These are phyloP conservation scores for Xiphorhynchus erythropygius DNA, from an alignment of 2,797 vertebrate species.

Conservation along the genomic window DNA sequence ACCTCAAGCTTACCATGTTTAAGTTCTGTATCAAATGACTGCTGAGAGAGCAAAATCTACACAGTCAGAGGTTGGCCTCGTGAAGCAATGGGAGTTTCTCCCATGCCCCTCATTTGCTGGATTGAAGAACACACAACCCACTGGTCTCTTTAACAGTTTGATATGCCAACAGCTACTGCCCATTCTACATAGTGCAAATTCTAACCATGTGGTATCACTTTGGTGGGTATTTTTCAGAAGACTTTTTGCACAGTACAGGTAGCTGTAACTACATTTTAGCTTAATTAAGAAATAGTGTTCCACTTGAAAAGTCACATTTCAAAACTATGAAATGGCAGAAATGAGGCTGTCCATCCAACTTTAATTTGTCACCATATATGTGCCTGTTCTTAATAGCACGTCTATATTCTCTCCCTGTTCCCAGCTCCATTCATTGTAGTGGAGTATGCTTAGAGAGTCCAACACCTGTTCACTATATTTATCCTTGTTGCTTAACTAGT, in stretches of 20 bases:
- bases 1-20: background rate
- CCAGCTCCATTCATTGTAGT: background rate
- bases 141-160: background rate
- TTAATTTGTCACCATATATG: background rate
- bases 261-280: background rate
- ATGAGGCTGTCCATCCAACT: background rate
- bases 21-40: background rate
- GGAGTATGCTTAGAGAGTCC: background rate
- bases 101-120: background rate
- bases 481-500: background rate
- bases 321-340: background rate
- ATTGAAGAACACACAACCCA: background rate
- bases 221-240: background rate
- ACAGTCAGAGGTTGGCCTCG: background rate
- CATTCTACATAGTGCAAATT: fast-evolving
- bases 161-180: background rate
- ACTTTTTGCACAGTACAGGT: background rate
- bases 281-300: background rate
- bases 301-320: background rate
- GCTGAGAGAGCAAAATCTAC: background rate
- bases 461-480: background rate
- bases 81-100: background rate
- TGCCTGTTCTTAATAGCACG: background rate
- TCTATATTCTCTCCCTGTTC: background rate
- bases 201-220: fast-evolving